These are phyloP conservation scores for Thumatha senex DNA, from an alignment of 2,888 invertebrate species.

Conservation along the genomic window DNA sequence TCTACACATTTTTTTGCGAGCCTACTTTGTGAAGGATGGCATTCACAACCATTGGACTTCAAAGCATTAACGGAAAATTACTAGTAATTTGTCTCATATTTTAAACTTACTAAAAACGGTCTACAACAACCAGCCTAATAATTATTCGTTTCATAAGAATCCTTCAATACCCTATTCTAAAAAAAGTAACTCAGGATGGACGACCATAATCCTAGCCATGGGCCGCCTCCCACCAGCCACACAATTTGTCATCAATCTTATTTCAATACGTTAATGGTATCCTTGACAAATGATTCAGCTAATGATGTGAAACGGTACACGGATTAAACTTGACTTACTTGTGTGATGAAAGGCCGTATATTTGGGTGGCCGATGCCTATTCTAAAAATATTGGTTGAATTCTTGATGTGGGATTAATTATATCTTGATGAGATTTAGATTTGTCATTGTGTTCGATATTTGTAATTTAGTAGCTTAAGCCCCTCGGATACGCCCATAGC, in stretches of 20 bases:
- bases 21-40: no score
- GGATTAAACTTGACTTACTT: conserved; percentile 36
- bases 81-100: no score
- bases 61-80: no score
- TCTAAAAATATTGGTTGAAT: neutral
- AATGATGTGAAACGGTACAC: conserved; percentile 36
- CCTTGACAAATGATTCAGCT: conserved; percentile 38
- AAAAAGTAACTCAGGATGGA: neutral
- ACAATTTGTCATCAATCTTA: conserved; percentile 40
- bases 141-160: neutral
- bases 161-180: neutral
- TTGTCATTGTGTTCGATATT: neutral
- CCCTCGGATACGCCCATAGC: neutral
- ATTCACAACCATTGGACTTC: no score
- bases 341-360: conserved; percentile 15
- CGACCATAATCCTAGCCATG: conserved; percentile 19
- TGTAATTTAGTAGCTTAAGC: neutral
- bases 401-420: conserved; percentile 1
- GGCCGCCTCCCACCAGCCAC: conserved; percentile 12
- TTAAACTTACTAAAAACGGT: neutral
- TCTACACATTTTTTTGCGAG: no score
- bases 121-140: neutral
- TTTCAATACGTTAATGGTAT: conserved; percentile 34
- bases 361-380: conserved; percentile 33
- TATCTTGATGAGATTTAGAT: neutral